phyloP scores from a whole-genome alignment of 1,140 invertebrate genomes.

The Neotoxoptera formosana region DNA sequence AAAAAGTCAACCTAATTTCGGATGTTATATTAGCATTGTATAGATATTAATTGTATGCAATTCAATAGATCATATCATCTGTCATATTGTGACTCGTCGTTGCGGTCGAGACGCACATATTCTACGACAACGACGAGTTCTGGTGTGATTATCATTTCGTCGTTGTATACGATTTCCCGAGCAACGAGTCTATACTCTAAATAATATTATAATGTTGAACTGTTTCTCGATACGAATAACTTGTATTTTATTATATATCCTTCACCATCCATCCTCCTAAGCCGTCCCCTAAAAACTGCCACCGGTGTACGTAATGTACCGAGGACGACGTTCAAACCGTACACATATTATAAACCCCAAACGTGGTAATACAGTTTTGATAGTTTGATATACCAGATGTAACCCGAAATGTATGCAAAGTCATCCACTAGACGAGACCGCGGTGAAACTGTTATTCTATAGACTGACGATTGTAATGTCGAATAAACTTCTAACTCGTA shows the following conservation, averaged over 20 bases:
- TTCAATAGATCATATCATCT: neutral
- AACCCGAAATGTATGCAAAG: neutral
- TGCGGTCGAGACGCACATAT: neutral
- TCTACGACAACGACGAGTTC: neutral
- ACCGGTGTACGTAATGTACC: too few species aligned
- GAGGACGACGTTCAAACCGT: too few species aligned
- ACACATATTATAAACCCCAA: too few species aligned
- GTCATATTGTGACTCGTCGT: neutral
- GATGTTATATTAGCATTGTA: neutral
- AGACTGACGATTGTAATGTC: neutral
- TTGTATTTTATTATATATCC: neutral
- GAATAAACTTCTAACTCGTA: neutral
- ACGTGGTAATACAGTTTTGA: too few species aligned
- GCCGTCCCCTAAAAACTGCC: too few species aligned
- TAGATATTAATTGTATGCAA: neutral
- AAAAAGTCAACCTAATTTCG: neutral
- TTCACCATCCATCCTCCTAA: too few species aligned
- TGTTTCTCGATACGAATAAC: neutral
- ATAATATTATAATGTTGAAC: neutral
- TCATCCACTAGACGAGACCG: neutral
- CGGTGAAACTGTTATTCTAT: neutral
- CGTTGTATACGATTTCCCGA: neutral
- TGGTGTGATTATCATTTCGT: neutral
- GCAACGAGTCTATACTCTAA: neutral
- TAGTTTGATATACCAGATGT: neutral